Percentiles rank a stretch among this genome's conserved stretches.
Conservation (phyloP, 2,888 invertebrate genomes). For the Caenorhabditis doughertyi region DNA sequence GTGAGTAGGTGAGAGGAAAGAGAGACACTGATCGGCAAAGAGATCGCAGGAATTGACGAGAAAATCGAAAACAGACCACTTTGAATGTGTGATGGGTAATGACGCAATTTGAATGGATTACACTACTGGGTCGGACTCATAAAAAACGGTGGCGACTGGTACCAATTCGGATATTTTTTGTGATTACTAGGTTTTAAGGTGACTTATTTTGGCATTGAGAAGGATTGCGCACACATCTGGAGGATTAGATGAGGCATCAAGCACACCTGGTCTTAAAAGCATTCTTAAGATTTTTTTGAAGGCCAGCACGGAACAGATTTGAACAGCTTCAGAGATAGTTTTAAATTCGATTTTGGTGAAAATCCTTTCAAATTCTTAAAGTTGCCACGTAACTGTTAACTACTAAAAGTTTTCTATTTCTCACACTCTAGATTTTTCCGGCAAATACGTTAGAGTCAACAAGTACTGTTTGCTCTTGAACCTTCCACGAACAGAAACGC, state of each 20-base stretch:
- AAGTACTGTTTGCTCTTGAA: conserved; percentile 56
- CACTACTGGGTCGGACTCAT: conserved; percentile 56
- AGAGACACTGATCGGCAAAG: conserved; percentile 39
- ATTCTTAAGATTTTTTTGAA: not conserved
- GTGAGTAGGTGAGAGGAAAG: conserved; percentile 11
- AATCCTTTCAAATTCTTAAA: too few species aligned
- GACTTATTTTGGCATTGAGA: conserved; percentile 9
- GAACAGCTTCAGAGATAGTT: conserved; percentile 4
- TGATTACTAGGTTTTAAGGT: not conserved
- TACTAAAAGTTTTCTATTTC: not conserved
- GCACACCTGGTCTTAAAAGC: conserved; percentile 4
- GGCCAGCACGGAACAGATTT: conserved; percentile 19
- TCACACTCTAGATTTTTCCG: conserved; percentile 21
- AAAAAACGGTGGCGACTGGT: conserved; percentile 57
- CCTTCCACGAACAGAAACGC: conserved; percentile 51
- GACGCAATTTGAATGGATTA: conserved; percentile 65
- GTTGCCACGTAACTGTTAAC: too few species aligned
- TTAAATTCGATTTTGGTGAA: not conserved
- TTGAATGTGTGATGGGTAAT: conserved; percentile 56
- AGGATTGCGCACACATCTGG: conserved; percentile 28
- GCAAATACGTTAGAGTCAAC: conserved; percentile 26
- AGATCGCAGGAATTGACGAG: conserved; percentile 28
- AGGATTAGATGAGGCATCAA: conserved; percentile 15
- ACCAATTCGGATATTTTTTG: conserved; percentile 24
- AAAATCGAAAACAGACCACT: conserved; percentile 45